Base-by-base conservation (phyloP, 1,140 invertebrate species). In the Microplitis demolitor region DNA sequence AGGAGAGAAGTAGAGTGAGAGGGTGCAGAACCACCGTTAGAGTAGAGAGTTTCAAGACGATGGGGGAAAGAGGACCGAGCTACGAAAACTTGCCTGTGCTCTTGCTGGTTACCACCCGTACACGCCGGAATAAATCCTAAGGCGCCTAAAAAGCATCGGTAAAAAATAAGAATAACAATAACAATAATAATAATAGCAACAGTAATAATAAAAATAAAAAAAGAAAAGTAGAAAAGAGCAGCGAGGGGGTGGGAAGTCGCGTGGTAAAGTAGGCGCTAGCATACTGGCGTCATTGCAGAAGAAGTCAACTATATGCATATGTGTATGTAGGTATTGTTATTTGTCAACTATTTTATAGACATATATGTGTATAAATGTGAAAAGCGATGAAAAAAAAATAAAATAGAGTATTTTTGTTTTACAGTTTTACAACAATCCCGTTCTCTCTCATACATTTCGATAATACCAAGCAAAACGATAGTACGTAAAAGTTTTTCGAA, bases 121-220 rank as follows among this genome's bases (percentile, higher is more conserved):
- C 11, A 62, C 3, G 63, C 37, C 37, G 37, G 45, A 66, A 66
- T 66, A 66, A 66, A 66, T 66, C 37, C 63, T 45, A 14, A 45
- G 63, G 63, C 63, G 63, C 63, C 63, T 51, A 66, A 66, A 45
- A 66, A 66, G 13, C 45, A 14, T 39, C 35, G 69, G 9, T 33
- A 61, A 50, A 53, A 64, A 61, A 62, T 45, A 70, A 50, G 56
- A 58, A 61, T 62, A 62, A 70, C 31, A 31, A 62, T 31, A 8
- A 62, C 50, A 24, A 24, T 24, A 24, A 24, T 24, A 64, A 51
- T n/a, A 31, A 51, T 60, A 64, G 16, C 64, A 56, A 54, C 61
- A 37, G 37, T 31, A 54, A 39, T 35, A 51, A 54, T 39, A 62
- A 60, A 66, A 33, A 71, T 11, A 34, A 34, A 31, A 56, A 16